Evolutionary conservation across 2,113 vertebrate genomes (phyloP), one percentile per base, ranked within the genome.

Genomic region (Mobula birostris): DNA sequence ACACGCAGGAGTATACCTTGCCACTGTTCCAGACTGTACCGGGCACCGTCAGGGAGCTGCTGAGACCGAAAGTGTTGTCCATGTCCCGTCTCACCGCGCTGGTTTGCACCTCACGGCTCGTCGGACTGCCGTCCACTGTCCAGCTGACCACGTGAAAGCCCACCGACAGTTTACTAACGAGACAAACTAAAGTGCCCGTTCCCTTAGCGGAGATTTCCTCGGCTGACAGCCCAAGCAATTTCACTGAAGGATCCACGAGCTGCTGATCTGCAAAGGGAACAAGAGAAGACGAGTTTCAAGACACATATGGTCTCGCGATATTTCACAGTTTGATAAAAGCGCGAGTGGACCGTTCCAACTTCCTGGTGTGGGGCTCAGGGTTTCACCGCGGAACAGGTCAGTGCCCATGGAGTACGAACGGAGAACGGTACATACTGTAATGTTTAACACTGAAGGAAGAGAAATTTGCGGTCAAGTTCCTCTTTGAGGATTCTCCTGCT

Each of bases 11-110:
- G 94, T 94, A 96, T 21, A 27, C 7, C 48, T 85, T 85, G 19
- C 48, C 82, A 85, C 48, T 85, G 82, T 48, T 85, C 96, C 96
- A 96, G 66, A 96, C 95, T 40, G 95, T 94, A 7, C 94, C 74
- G 94, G 94, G 94, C 94, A 96, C 85, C 95, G 32, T 56, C 95
- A 96, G 94, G 90, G 94, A 95, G 95, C 96, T 96, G 96, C 96
- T 96, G 95, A 96, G 95, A 40, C 95, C 94, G 95, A 95, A 96
- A 72, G 94, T 95, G 61, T 95, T 95, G 94, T 96, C 96, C 32
- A 95, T 21, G 95, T 95, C 94, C n/a, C n/a, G n/a, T n/a, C n/a
- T n/a, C n/a, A n/a, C n/a, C n/a, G n/a, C n/a, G n/a, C 94, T 95
- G 95, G 95, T 96, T 94, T 95, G 95, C 95, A 96, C 94, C 85